These are phyloP conservation scores for Tribolium madens DNA, from an alignment of 1,140 invertebrate species.

Conservation along the genomic window DNA sequence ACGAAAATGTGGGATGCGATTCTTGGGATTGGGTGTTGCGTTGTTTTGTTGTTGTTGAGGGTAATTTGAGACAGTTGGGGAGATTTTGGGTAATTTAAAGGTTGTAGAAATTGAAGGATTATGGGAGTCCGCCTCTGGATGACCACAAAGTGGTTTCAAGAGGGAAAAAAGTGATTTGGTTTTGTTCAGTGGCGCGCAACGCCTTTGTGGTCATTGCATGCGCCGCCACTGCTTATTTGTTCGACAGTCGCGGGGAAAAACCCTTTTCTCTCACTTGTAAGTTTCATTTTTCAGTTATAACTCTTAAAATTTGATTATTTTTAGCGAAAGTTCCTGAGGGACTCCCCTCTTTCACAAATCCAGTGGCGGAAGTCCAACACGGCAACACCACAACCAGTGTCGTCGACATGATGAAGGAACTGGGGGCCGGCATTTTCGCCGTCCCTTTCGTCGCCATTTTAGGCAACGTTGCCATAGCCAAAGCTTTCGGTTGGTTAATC, in stretches of 20 bases:
- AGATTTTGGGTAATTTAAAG: slow-evolving; percentile 23
- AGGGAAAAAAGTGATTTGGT: slow-evolving; percentile 72
- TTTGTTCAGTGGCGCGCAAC: slow-evolving; percentile 79
- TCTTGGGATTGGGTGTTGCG: slow-evolving; percentile 74
- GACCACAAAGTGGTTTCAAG: slow-evolving; percentile 46
- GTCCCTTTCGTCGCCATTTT: slow-evolving; percentile 83
- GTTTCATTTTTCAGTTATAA: no score
- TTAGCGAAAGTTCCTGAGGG: slow-evolving; percentile 69
- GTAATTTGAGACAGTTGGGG: slow-evolving; percentile 66
- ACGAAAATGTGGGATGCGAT: slow-evolving; percentile 72
- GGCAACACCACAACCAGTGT: slow-evolving; percentile 73
- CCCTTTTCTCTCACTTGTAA: slow-evolving; percentile 58
- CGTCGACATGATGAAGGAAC: slow-evolving; percentile 72
- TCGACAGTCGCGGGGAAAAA: slow-evolving; percentile 57
- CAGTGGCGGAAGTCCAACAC: slow-evolving; percentile 63
- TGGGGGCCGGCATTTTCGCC: slow-evolving; percentile 78
- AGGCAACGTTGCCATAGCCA: slow-evolving; percentile 88
- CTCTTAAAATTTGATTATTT: slow-evolving; percentile 42
- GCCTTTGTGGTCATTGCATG: slow-evolving; percentile 81
- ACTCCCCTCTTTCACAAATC: slow-evolving; percentile 68
- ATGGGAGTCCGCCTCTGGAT: slow-evolving; percentile 51
- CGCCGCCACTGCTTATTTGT: slow-evolving; percentile 72
- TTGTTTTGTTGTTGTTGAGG: slow-evolving; percentile 72
- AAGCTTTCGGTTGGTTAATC: slow-evolving; percentile 80
- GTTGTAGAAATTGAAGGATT: slow-evolving; percentile 61